phyloP scores from a whole-genome alignment of 2,113 vertebrate genomes.

The Corythornis cristatus region DNA sequence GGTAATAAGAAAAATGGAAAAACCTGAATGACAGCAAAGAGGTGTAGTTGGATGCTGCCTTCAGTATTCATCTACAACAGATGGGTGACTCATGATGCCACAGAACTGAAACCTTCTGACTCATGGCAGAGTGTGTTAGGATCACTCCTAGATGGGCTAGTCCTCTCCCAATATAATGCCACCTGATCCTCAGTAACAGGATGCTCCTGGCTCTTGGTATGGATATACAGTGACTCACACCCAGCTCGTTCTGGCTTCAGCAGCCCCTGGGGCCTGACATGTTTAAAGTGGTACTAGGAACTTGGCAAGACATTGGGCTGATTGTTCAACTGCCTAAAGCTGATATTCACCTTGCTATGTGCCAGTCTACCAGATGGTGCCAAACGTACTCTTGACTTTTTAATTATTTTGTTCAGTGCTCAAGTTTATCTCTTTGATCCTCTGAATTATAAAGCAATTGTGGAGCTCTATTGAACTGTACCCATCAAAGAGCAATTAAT shows the following conservation, averaged over 20 bases:
- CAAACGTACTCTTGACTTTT: not conserved
- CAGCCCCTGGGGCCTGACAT: not conserved
- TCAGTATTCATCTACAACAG: not conserved
- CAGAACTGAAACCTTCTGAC: not conserved
- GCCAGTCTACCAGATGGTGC: not conserved
- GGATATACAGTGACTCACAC: not conserved
- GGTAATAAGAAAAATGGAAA: not conserved
- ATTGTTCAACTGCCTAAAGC: not conserved
- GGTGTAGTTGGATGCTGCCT: not conserved
- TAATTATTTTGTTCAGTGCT: not conserved
- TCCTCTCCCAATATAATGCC: not conserved
- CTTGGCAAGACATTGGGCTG: not conserved
- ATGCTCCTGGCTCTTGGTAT: not conserved
- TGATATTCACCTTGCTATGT: not conserved
- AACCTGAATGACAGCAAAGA: not conserved
- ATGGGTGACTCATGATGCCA: fast-evolving
- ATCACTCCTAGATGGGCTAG: not conserved
- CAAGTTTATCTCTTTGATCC: not conserved
- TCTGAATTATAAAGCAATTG: not conserved
- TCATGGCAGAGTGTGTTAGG: not conserved
- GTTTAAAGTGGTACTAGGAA: not conserved
- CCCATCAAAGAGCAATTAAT: not conserved
- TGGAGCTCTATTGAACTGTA: not conserved
- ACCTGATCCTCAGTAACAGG: fast-evolving
- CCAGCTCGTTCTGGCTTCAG: not conserved